Conservation (phyloP, 2,888 invertebrate species). For the Limnephilus marmoratus region DNA sequence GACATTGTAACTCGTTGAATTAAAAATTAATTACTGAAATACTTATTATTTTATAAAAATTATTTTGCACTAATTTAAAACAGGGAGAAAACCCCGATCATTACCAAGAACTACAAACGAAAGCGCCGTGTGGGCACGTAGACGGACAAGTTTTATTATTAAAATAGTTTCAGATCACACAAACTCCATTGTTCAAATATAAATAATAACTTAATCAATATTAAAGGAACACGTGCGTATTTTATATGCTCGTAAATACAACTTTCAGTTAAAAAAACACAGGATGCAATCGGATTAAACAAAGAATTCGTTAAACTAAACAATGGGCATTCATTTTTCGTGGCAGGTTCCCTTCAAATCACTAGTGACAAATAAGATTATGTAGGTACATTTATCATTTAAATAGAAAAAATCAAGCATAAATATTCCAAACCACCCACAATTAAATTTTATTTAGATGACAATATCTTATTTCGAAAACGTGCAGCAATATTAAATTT, state of each 20-base stretch:
- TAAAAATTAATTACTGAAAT: not conserved
- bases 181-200: not conserved
- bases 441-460: not conserved
- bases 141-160: too few relatives aligned
- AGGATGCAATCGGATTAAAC: not conserved
- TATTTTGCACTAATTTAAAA: not conserved
- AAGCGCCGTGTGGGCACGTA: too few relatives aligned
- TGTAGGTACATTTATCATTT: not conserved
- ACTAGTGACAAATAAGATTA: not conserved
- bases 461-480: not conserved
- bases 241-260: not conserved
- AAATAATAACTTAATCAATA: not conserved
- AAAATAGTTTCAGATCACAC: not conserved
- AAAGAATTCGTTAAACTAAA: not conserved
- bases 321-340: too few relatives aligned
- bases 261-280: not conserved
- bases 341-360: not conserved
- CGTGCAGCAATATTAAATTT: not conserved
- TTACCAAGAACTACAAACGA: too few relatives aligned
- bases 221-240: not conserved
- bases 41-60: not conserved
- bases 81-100: too few relatives aligned
- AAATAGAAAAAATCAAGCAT: not conserved
- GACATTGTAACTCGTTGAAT: not conserved
- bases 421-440: not conserved